Evolutionary conservation across 2,888 invertebrate genomes (phyloP).

Genomic region (Macrosiphum euphorbiae): DNA sequence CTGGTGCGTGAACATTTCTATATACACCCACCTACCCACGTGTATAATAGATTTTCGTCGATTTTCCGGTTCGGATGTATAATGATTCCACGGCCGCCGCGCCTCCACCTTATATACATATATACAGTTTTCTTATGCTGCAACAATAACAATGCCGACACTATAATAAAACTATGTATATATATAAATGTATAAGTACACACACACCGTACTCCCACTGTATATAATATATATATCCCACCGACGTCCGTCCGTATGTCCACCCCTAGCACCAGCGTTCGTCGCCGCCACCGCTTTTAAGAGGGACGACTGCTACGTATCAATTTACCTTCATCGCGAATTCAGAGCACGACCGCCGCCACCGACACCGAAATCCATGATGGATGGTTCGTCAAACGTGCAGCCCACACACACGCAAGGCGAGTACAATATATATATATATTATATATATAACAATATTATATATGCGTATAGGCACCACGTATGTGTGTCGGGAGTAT

Average conservation of each 20-base stretch:
- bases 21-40: neutral
- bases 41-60: conserved; percentile 40
- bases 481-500: neutral
- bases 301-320: conserved; percentile 54
- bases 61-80: conserved; percentile 55
- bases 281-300: conserved; percentile 27
- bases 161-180: conserved; percentile 5
- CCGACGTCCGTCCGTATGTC: neutral
- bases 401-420: neutral
- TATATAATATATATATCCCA: neutral
- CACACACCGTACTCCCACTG: neutral
- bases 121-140: conserved; percentile 7
- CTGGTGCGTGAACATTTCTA: neutral
- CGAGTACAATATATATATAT: neutral
- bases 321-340: conserved; percentile 62
- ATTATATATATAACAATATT: neutral
- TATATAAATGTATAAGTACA: neutral
- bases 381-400: conserved; percentile 61
- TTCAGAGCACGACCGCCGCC: conserved; percentile 57
- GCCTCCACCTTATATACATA: neutral
- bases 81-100: neutral
- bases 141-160: neutral
- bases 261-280: neutral
- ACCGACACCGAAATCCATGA: conserved; percentile 61
- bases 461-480: neutral